Evolutionary conservation across 2,888 invertebrate species (phyloP), one percentile per base, ranked within the genome.

Genomic region (Uloborus plumipes): DNA sequence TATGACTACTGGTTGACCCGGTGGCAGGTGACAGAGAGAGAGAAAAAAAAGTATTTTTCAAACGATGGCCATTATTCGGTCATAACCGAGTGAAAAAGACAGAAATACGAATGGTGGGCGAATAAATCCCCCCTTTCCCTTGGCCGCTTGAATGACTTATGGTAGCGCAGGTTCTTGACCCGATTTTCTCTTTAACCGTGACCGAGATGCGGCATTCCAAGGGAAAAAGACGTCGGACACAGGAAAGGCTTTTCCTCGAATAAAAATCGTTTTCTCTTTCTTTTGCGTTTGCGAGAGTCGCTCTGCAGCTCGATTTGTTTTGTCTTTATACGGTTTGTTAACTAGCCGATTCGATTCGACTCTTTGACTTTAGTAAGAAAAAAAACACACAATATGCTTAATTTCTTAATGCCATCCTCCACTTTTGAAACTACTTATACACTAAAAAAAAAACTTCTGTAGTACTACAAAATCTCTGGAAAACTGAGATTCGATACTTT

Each of bases 101-200:
- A 50, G n/a, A 11, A 55, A 53, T 26, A 39, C 22, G 26, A 20
- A 31, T 31, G 67, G 51, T 26, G 16, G 74, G 66, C 55, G 53
- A 74, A 74, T 55, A 49, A 67, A 66, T 75, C 67, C 61, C 20
- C 64, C 61, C 71, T 47, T 49, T 16, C 16, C 61, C 61, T 61
- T 61, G 61, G 31, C 67, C 66, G 78, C 79, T 51, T 73, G 73
- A 66, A 66, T 79, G 79, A 31, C 71, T 71, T 71, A n/a, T 70
- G 65, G 55, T 53, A 69, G 49, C 70, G 53, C 61, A 72, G 79
- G 79, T 79, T 79, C 79, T 79, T 79, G 79, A 79, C 79, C 79
- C 79, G 79, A 67, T 73, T 79, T 79, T 67, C 67, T 11, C 72
- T 73, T 22, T 66, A 73, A 79, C 79, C 79, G 73, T 79, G 79